A percentile compares a stretch with the other conserved stretches of the same genome.
Evolutionary conservation across 1,140 invertebrate species (phyloP).

Genomic region (Achroia grisella): DNA sequence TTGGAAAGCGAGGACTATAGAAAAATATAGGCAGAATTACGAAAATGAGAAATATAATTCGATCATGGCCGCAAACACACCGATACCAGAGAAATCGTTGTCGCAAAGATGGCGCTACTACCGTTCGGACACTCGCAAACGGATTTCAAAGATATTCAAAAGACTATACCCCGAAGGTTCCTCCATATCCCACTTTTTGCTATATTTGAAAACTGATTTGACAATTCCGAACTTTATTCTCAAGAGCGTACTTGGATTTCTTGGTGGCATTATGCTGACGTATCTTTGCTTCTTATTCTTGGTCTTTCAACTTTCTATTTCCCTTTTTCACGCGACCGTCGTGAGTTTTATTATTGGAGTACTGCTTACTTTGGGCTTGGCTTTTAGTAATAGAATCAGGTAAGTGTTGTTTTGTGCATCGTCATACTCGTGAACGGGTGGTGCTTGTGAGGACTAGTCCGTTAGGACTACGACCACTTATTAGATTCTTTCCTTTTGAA

Average conservation of each 20-base stretch:
- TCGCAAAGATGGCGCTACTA: constrained; percentile 56
- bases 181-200: constrained; percentile 53
- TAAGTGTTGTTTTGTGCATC: no score
- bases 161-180: constrained; percentile 51
- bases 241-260: constrained; percentile 76
- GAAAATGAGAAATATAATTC: constrained; percentile 72
- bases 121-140: constrained; percentile 55
- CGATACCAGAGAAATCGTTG: constrained; percentile 49
- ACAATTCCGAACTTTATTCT: constrained; percentile 76
- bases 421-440: no score
- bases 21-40: constrained; percentile 56
- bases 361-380: constrained; percentile 78
- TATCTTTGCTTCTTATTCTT: constrained; percentile 80
- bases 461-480: no score
- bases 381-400: constrained; percentile 78
- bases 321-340: constrained; percentile 68
- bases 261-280: constrained; percentile 76
- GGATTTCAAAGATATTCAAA: constrained; percentile 38
- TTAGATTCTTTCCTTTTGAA: no score
- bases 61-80: constrained; percentile 51
- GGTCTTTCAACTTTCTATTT: constrained; percentile 77
- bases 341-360: constrained; percentile 77
- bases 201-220: constrained; percentile 71
- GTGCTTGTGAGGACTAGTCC: no score
- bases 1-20: constrained; percentile 65